Percentiles rank a stretch among this genome's conserved stretches.
phyloP scores from a whole-genome alignment of 2,113 vertebrate genomes.

The Terrapene triunguis region DNA sequence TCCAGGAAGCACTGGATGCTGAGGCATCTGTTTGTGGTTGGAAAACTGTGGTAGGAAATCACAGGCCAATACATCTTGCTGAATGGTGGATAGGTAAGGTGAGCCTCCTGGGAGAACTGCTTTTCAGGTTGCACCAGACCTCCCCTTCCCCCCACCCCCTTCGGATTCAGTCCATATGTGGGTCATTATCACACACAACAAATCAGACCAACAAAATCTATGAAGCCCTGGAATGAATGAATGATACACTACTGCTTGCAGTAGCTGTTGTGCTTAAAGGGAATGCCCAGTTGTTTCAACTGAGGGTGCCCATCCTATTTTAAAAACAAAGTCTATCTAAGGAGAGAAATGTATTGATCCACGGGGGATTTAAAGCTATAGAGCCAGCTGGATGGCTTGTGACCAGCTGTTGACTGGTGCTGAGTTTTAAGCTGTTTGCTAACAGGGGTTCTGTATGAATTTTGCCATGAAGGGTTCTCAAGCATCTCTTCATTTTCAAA shows the following conservation, averaged over 20 bases:
- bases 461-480: background rate
- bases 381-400: slow-evolving; percentile 2
- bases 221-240: background rate
- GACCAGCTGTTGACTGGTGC: slow-evolving; percentile 57
- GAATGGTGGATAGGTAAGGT: slow-evolving; percentile 50
- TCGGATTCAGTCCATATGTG: slow-evolving; percentile 39
- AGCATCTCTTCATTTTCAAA: background rate
- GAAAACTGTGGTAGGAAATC: background rate
- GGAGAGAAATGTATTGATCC: background rate
- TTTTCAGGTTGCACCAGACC: slow-evolving; percentile 34
- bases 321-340: background rate
- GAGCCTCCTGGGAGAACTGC: slow-evolving; percentile 29
- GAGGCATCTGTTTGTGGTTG: background rate
- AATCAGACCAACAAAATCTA: slow-evolving; percentile 58
- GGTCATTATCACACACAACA: slow-evolving; percentile 33
- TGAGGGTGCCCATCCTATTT: background rate
- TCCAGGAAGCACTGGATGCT: background rate
- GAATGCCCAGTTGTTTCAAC: background rate
- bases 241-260: slow-evolving; percentile 22
- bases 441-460: background rate
- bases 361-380: background rate
- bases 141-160: background rate
- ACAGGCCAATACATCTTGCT: background rate
- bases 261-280: slow-evolving; percentile 32
- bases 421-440: slow-evolving; percentile 47